A percentile compares a stretch with the other conserved stretches of the same genome.
phyloP scores from a whole-genome alignment of 2,888 invertebrate species.

The Andrena marginata region DNA sequence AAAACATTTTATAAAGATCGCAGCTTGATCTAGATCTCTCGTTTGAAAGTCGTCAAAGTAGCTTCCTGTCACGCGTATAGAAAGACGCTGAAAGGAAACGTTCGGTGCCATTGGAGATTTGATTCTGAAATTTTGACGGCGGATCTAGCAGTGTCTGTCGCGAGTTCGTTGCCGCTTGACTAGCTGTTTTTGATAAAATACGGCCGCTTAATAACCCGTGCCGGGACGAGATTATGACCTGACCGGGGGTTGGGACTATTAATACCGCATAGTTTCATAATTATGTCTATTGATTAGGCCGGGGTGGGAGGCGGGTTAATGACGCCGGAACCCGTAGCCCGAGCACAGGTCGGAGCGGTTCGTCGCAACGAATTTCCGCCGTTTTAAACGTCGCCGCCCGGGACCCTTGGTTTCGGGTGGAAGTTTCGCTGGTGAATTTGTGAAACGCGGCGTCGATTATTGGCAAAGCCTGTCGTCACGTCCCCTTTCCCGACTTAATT shows the following conservation, averaged over 20 bases:
- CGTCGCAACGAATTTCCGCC: constrained; percentile 14
- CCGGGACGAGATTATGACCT: constrained; percentile 63
- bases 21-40: no score
- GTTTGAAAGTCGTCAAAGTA: background rate
- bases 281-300: constrained; percentile 73
- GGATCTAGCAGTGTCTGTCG: background rate
- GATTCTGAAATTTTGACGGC: background rate
- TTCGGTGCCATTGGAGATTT: background rate
- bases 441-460: constrained; percentile 44
- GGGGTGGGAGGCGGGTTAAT: constrained; percentile 57
- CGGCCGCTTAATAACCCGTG: constrained; percentile 70
- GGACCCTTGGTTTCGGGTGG: background rate
- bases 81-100: background rate
- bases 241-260: constrained; percentile 65
- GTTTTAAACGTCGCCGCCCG: background rate
- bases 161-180: constrained; percentile 59
- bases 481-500: constrained; percentile 51
- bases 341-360: constrained; percentile 31
- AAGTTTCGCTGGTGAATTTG: constrained; percentile 29
- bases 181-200: constrained; percentile 76
- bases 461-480: constrained; percentile 32
- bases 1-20: no score
- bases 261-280: constrained; percentile 77
- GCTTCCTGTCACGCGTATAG: background rate
- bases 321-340: constrained; percentile 60